Conservation (phyloP, 1,140 invertebrate species). For the Nilaparvata lugens region DNA sequence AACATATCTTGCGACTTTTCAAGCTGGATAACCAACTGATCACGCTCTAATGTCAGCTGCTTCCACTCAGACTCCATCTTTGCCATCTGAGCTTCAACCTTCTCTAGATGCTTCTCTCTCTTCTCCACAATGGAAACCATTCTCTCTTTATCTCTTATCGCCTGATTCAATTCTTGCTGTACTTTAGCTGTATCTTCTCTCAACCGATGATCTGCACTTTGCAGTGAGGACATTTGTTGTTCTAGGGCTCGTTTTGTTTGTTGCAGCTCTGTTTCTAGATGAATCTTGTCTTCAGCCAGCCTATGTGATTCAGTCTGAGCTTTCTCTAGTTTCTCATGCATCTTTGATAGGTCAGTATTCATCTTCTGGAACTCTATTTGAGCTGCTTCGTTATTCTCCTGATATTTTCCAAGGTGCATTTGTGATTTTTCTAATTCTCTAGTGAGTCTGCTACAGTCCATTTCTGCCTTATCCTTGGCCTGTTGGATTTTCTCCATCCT, state of each 20-base stretch:
- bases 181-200: constrained; percentile 32
- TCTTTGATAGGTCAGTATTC: constrained; percentile 62
- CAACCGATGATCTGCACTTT: constrained; percentile 36
- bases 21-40: constrained; percentile 77
- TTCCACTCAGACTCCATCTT: constrained; percentile 77
- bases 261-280: constrained; percentile 62
- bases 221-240: constrained; percentile 48
- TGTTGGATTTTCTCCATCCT: constrained; percentile 73
- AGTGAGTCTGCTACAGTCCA: constrained; percentile 71
- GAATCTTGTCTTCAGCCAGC: constrained; percentile 36
- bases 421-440: constrained; percentile 82
- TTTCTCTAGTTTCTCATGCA: constrained; percentile 66
- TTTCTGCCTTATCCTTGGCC: constrained; percentile 67
- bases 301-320: constrained; percentile 48
- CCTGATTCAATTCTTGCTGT: constrained; percentile 60
- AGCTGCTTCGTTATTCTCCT: constrained; percentile 65
- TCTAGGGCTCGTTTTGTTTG: constrained; percentile 53
- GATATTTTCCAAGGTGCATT: constrained; percentile 66
- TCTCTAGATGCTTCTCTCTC: constrained; percentile 65
- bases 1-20: constrained; percentile 89
- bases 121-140: constrained; percentile 61
- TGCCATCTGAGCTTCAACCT: constrained; percentile 70
- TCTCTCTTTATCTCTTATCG: constrained; percentile 58
- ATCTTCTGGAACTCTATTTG: constrained; percentile 76
- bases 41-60: constrained; percentile 72